Evolutionary conservation across 1,140 invertebrate genomes (phyloP), one percentile per base, ranked within the genome.

Genomic region (Tachypleus tridentatus): DNA sequence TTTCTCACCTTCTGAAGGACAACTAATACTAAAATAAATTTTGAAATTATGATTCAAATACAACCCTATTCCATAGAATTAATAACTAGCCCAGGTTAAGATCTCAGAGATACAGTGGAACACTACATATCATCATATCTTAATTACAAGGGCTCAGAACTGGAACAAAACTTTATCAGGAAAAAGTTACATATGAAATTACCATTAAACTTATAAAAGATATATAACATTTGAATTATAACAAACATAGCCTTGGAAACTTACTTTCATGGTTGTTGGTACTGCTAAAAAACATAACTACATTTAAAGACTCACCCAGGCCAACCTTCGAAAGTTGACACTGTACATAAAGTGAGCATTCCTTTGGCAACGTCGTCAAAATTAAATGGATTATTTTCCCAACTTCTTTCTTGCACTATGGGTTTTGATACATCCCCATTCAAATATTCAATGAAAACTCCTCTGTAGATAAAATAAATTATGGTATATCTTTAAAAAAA

Each of bases 251-350:
- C 29, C 29, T 29, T 29, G 29, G 6, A 48, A 29, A 59, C 4
- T 3, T 9, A 6, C n/a, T 51, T 52, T n/a, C 52, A 8, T 51
- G 49, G 10, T 5, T 11, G 1, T n/a, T 10, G 52, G 3, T 10
- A 61, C 4, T n/a, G 2, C 5, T 9, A 29, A 11, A n/a, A 54
- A 62, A 50, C 4, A 7, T 57, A 51, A 63, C 11, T 29, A 29
- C 2, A 29, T n/a, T 54, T 54, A 51, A 67, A 64, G 70, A 81
- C 83, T 85, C 82, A 95, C 91, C 79, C 79, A 61, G 97, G 97
- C 97, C 97, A 99, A 70, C 97, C 97, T 81, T 99, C 97, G 82
- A 99, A 99, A 48, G 97, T 99, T 6, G 95, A 95, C 0, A 99
- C 96, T 2, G 96, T 98, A 78, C 99, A 99, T 11, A 99, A 81